Base-by-base conservation (phyloP, 2,888 invertebrate species). In the Eupithecia dodoneata region DNA sequence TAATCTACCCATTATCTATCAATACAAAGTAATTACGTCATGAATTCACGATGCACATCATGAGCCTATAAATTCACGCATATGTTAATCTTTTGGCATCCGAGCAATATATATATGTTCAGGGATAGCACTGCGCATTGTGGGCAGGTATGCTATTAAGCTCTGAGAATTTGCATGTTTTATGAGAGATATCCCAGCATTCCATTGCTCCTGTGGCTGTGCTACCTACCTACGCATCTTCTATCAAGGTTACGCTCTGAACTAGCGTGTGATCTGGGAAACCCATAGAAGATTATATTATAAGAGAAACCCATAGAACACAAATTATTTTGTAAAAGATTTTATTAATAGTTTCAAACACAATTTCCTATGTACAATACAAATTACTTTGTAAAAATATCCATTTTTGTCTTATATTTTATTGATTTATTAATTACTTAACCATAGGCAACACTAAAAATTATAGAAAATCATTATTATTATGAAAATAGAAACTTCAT, bases 351-450 rank as follows among this genome's bases (percentile, higher is more conserved):
- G 92, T 92, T 87, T 94, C 92, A 93, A 94, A 94, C 94, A 93
- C 93, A 93, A 91, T 94, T 93, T 91, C 88, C 93, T 94, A 95
- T 95, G 91, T 95, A 95, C 95, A 95, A 92, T 95, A 95, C 95
- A 94, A 92, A 94, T 95, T 94, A 94, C 90, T 93, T 93, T 94
- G 95, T 94, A 95, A 94, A 94, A 95, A 95, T 94, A 95, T 94
- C 93, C 91, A 94, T 93, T 94, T 92, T 94, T 91, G 91, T 93
- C 94, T 94, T 93, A 93, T 90, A 92, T 92, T 89, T 91, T 93
- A 93, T 90, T 93, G 94, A 93, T 94, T 94, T 89, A 91, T 92
- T 92, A 92, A 91, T 92, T 92, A 92, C 91, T 93, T 90, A 92
- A 85, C 86, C 90, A 91, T 90, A 93, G 92, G 93, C 92, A 93